phyloP scores from a whole-genome alignment of 2,113 vertebrate species.

The Pedetes capensis region DNA sequence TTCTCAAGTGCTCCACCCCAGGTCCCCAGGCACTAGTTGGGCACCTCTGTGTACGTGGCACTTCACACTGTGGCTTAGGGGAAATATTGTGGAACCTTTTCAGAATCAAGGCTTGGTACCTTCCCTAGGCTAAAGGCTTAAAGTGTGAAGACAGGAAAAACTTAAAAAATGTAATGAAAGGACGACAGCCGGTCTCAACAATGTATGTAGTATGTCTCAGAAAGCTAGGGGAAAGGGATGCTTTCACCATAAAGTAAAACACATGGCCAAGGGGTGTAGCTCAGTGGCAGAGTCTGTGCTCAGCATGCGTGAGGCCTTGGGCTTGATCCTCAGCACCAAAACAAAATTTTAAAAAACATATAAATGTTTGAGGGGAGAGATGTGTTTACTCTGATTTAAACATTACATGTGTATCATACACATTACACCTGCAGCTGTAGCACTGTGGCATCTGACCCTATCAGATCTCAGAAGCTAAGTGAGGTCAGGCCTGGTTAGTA shows the following conservation, averaged over 20 bases:
- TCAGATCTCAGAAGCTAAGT: too few relatives aligned
- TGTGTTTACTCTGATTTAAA: background rate
- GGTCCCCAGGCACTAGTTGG: background rate
- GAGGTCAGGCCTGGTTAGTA: too few relatives aligned
- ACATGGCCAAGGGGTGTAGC: accelerated
- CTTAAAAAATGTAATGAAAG: background rate
- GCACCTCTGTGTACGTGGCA: background rate
- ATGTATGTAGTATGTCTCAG: too few relatives aligned
- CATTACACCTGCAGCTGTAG: too few relatives aligned
- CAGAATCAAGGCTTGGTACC: background rate
- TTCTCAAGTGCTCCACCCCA: background rate
- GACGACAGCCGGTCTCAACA: too few relatives aligned
- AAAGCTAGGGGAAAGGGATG: background rate
- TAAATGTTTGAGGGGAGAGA: background rate
- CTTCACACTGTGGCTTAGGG: background rate
- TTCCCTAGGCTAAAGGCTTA: background rate
- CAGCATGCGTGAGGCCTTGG: background rate
- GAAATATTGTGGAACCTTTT: background rate
- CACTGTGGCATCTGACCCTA: too few relatives aligned
- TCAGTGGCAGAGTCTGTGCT: too few relatives aligned
- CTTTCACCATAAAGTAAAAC: background rate
- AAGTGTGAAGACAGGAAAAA: background rate
- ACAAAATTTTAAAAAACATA: background rate
- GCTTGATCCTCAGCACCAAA: background rate
- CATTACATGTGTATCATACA: too few relatives aligned